A percentile compares a stretch with the other conserved stretches of the same genome.
phyloP scores from a whole-genome alignment of 2,797 vertebrate genomes.

The Naso thynnoides region DNA sequence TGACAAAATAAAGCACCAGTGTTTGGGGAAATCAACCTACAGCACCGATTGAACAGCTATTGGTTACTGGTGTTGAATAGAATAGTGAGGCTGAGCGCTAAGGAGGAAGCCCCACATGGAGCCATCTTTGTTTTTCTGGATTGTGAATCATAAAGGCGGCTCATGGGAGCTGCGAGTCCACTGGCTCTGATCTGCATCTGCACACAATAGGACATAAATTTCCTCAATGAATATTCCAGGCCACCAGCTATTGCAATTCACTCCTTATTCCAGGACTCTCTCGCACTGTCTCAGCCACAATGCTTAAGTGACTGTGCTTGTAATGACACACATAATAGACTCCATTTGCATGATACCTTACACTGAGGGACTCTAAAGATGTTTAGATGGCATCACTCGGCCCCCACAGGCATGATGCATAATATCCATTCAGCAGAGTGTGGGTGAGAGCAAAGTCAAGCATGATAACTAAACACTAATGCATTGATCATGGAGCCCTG shows the following conservation, averaged over 20 bases:
- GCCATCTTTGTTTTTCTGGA: conserved; percentile 71
- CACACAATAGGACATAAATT: conserved; percentile 78
- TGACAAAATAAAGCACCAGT: conserved; percentile 53
- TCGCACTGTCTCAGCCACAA: conserved; percentile 51
- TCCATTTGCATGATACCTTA: conserved; percentile 79
- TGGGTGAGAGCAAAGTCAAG: conserved; percentile 34
- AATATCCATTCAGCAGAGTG: conserved; percentile 63
- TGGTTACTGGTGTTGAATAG: conserved; percentile 64
- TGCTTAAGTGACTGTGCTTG: conserved; percentile 38
- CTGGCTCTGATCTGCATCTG: conserved; percentile 54
- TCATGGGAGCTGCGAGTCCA: conserved; percentile 62
- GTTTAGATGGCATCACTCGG: conserved; percentile 65
- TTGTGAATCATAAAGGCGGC: conserved; percentile 62
- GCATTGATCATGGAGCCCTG: conserved; percentile 53
- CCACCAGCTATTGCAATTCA: conserved; percentile 58
- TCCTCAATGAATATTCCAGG: conserved; percentile 58
- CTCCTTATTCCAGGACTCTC: conserved; percentile 54
- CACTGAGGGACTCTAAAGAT: conserved; percentile 70
- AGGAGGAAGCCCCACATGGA: conserved; percentile 57
- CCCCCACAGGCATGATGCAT: conserved; percentile 53
- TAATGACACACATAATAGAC: conserved; percentile 72
- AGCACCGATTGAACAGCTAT: conserved; percentile 73
- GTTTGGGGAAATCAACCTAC: conserved; percentile 74
- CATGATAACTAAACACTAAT: conserved; percentile 59
- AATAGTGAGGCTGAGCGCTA: conserved; percentile 37